A percentile compares a stretch with the other conserved stretches of the same genome.
These are phyloP conservation scores for Neopipo cinnamomea DNA, from an alignment of 2,113 vertebrate genomes.

Conservation along the genomic window DNA sequence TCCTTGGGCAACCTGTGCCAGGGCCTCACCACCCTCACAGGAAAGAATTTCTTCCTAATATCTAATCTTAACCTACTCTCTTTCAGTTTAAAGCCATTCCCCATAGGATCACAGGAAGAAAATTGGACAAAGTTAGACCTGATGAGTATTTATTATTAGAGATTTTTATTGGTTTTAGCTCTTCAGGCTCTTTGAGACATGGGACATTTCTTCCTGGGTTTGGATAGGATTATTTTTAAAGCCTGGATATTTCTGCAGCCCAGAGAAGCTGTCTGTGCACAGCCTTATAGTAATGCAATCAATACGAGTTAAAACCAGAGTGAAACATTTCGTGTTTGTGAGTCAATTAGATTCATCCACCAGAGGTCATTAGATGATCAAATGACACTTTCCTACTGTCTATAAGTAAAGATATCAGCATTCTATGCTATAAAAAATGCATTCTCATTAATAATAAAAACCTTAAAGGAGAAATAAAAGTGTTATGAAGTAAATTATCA, in stretches of 20 bases:
- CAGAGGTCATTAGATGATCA: conserved; percentile 73
- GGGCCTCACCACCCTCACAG: neutral
- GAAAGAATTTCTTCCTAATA: neutral
- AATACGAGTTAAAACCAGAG: conserved; percentile 1
- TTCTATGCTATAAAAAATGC: conserved; percentile 58
- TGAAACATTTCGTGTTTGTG: conserved; percentile 46
- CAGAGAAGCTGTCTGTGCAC: neutral
- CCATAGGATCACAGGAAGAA: neutral
- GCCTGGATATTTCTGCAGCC: neutral
- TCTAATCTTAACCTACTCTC: neutral
- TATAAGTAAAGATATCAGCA: conserved; percentile 54
- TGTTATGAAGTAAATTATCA: conserved; percentile 35
- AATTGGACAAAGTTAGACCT: neutral
- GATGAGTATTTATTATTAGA: neutral
- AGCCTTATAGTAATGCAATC: neutral
- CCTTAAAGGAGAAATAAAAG: conserved; percentile 65
- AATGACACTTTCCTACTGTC: conserved; percentile 58
- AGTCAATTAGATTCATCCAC: conserved; percentile 71
- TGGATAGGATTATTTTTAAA: neutral
- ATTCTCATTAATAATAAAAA: conserved; percentile 63
- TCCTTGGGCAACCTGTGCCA: neutral
- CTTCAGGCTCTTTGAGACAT: neutral
- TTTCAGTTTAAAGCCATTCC: neutral
- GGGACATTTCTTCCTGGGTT: neutral
- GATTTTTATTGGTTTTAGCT: neutral